Conservation (phyloP, 2,797 vertebrate genomes). For the Catamblyrhynchus diadema region DNA sequence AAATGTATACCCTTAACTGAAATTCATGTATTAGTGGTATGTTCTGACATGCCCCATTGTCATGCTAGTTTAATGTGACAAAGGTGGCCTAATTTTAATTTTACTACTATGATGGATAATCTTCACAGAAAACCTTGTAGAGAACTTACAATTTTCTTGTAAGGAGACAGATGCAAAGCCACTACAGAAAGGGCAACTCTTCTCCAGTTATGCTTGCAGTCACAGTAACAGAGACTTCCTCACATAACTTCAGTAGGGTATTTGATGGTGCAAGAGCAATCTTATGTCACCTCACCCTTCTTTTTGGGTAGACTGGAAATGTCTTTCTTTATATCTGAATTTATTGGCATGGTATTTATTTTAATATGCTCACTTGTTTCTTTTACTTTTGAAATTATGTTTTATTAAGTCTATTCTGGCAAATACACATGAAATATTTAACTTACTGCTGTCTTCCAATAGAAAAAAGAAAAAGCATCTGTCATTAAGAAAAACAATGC, state of each 20-base stretch:
- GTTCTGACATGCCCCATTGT: background rate
- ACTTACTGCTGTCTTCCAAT: conserved; percentile 65
- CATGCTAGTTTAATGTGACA: background rate
- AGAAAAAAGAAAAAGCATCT: conserved; percentile 92
- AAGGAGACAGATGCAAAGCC: background rate
- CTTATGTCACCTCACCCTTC: background rate
- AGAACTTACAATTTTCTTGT: background rate
- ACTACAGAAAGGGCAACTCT: background rate
- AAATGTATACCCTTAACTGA: background rate
- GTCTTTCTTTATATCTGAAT: background rate
- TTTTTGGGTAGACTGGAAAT: background rate
- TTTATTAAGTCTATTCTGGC: background rate
- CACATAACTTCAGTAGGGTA: background rate
- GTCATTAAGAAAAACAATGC: conserved; percentile 94
- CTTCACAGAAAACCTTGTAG: background rate
- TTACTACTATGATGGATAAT: background rate
- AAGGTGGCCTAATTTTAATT: background rate
- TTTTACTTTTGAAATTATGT: background rate
- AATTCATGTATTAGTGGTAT: background rate
- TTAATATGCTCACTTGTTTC: background rate
- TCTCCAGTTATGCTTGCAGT: background rate
- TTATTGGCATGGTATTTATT: background rate
- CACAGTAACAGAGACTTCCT: background rate
- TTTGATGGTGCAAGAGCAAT: background rate
- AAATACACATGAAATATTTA: conserved; percentile 23